A percentile compares a stretch with the other conserved stretches of the same genome.
These are phyloP conservation scores for Uromys caudimaculatus DNA, from an alignment of 2,797 vertebrate genomes.

Conservation along the genomic window DNA sequence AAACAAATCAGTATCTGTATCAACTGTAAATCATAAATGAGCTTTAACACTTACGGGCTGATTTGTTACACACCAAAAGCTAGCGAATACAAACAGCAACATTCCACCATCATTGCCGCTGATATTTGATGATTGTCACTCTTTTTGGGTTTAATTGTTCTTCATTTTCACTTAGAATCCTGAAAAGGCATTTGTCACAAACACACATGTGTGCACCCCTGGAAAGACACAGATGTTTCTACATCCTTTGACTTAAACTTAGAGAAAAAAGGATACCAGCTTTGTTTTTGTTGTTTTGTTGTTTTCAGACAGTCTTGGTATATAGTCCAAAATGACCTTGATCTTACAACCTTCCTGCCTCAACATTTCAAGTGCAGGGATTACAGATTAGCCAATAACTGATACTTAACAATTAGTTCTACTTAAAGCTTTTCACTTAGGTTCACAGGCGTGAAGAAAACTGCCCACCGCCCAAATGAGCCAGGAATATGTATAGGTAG, in stretches of 20 bases:
- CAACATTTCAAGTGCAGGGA: background rate
- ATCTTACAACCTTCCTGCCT: background rate
- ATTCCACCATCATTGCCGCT: background rate
- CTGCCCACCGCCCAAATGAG: background rate
- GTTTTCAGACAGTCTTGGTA: background rate
- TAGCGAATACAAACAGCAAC: constrained; percentile 32
- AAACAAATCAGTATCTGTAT: background rate
- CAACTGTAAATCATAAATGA: background rate
- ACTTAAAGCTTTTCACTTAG: background rate
- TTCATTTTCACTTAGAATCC: constrained; percentile 51
- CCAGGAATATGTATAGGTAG: background rate
- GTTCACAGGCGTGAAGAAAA: background rate
- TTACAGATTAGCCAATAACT: background rate
- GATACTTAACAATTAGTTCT: background rate
- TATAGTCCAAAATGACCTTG: background rate
- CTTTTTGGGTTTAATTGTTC: constrained; percentile 31
- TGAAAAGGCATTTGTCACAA: constrained; percentile 32
- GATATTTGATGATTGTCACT: background rate
- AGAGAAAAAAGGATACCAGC: background rate
- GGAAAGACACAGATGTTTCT: background rate
- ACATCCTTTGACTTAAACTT: background rate
- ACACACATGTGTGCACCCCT: background rate
- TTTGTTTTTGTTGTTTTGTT: background rate
- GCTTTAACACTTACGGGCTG: constrained; percentile 22
- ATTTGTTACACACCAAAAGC: constrained; percentile 42